phyloP scores from a whole-genome alignment of 2,797 vertebrate species.

The Callimico goeldii region DNA sequence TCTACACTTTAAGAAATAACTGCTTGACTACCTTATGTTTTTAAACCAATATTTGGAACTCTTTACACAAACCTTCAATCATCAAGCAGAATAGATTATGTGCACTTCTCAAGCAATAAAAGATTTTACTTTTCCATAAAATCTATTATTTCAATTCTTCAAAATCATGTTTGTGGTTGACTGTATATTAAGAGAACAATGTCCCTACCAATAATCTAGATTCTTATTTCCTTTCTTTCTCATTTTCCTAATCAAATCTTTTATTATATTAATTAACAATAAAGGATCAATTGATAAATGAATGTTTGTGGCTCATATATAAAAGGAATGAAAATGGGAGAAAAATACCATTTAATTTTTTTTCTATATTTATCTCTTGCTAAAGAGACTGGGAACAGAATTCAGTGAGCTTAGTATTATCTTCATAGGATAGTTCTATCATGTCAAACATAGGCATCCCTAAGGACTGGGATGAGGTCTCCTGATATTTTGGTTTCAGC shows the following conservation, averaged over 20 bases:
- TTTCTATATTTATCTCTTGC: background rate
- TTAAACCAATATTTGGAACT: conserved; percentile 13
- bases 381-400: background rate
- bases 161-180: conserved; percentile 30
- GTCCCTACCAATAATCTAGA: background rate
- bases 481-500: background rate
- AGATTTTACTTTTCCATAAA: background rate
- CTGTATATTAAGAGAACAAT: background rate
- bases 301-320: background rate
- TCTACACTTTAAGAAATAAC: background rate
- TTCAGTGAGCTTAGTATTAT: background rate
- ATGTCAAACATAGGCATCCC: background rate
- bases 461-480: background rate
- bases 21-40: background rate
- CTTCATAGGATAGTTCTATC: background rate
- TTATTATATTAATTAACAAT: background rate
- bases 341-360: background rate
- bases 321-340: background rate
- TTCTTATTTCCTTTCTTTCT: background rate
- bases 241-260: background rate
- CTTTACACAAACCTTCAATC: background rate
- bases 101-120: background rate
- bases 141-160: background rate
- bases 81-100: background rate
- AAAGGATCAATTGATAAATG: background rate